Base-by-base conservation (phyloP, 2,888 invertebrate species). In the Eilema griseolum region DNA sequence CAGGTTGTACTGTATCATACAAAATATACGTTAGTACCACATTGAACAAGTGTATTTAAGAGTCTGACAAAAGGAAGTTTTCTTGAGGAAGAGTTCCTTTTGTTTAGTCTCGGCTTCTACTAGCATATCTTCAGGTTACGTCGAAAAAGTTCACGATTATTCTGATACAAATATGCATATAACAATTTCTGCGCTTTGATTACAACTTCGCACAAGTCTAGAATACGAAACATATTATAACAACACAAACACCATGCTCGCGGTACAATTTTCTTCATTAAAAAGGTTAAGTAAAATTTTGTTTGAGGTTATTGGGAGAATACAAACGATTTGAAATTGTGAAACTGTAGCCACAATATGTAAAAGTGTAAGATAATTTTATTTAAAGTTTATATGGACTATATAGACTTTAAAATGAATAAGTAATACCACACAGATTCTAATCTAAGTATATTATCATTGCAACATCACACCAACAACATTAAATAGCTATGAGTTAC, bases 1-100 rank as follows among this genome's bases (percentile, higher is more conserved):
- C 96, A 99, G 96, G 96, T 98, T 98, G 96, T 98, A 99, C 98
- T 98, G 96, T 84, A 90, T 80, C 79, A 86, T 77, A 88, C 68
- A 78, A 86, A 57, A 77, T 66, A 75, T 67, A 75, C 74, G 82
- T 81, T 81, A 84, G 77, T 66, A 68, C 46, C 64, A 66, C 62
- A 70, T 41, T 16, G 28, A 26, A 23, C 11, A 66, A 56, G 10
- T 74, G 61, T 16, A 59, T 57, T 56, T 61, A 12, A 63, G 31
- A 23, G 65, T 24, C 33, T 52, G 68, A 67, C 46, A 73, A 73
- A 71, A 46, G 57, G 60, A 66, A 63, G 24, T 28, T 72, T 64
- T 75, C 67, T 68, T 33, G 24, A 16, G 61, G 46, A 75, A 78
- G 67, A 71, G 14, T 67, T 52, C 33, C 61, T 23, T 73, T 74